phyloP scores from a whole-genome alignment of 2,888 invertebrate genomes.

The Drosophila peninsularis region DNA sequence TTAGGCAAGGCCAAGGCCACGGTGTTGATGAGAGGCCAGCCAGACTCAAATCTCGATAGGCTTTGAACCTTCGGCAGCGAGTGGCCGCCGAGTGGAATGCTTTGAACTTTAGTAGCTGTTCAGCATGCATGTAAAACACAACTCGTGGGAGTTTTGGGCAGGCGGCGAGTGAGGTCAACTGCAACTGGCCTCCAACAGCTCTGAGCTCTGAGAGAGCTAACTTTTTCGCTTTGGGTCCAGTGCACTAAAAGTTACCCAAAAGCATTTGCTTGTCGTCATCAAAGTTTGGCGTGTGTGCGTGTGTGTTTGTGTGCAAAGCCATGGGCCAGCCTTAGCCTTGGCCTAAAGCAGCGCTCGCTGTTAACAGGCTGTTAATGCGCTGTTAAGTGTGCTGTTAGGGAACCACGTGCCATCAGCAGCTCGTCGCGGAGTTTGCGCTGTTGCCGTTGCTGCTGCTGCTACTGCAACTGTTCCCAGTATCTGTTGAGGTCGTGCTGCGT shows the following conservation, averaged over 20 bases:
- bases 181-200: slow-evolving; percentile 35
- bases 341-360: slow-evolving; percentile 47
- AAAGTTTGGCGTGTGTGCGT: slow-evolving; percentile 48
- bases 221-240: slow-evolving; percentile 40
- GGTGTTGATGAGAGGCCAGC: slow-evolving; percentile 12
- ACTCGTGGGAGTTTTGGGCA: slow-evolving; percentile 1
- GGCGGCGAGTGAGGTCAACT: not conserved
- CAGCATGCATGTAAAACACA: slow-evolving; percentile 24
- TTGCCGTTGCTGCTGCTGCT: not conserved
- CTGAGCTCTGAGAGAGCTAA: slow-evolving; percentile 19
- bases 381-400: slow-evolving; percentile 52
- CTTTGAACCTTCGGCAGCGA: not conserved
- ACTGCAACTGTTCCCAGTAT: slow-evolving; percentile 63
- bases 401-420: slow-evolving; percentile 59
- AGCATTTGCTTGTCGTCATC: slow-evolving; percentile 76
- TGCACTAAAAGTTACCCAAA: slow-evolving; percentile 56
- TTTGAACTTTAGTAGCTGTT: slow-evolving; percentile 53
- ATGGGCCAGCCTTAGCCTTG: slow-evolving; percentile 77
- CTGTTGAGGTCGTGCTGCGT: slow-evolving; percentile 55
- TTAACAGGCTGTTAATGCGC: slow-evolving; percentile 30
- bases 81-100: slow-evolving; percentile 9
- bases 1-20: slow-evolving; percentile 56
- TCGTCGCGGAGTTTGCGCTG: slow-evolving; percentile 62
- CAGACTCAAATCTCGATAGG: slow-evolving; percentile 30
- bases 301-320: slow-evolving; percentile 28